Evolutionary conservation across 1,140 invertebrate genomes (phyloP).

Genomic region (Plutomurus gul): DNA sequence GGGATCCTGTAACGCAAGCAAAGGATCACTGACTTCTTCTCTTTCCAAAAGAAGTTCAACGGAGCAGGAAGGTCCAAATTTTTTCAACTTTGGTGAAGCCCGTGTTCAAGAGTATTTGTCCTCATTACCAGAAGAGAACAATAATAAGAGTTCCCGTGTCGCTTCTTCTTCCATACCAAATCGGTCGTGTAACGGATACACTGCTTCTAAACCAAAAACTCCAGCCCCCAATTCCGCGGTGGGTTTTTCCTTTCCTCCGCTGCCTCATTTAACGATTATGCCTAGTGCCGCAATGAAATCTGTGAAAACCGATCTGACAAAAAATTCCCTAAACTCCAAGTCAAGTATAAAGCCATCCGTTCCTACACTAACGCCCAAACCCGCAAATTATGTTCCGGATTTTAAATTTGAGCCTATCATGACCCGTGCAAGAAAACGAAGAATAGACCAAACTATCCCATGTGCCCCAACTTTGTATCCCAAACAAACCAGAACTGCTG

Average conservation of each 20-base stretch:
- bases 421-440: conserved; percentile 51
- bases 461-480: not conserved
- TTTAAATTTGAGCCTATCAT: conserved; percentile 52
- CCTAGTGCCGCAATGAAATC: not conserved
- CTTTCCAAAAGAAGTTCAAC: conserved; percentile 57
- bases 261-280: not conserved
- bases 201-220: not conserved
- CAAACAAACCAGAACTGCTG: not conserved
- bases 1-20: conserved; percentile 44
- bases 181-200: not conserved
- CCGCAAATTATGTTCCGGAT: not conserved
- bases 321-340: not conserved
- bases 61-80: conserved; percentile 56
- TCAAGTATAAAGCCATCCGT: not conserved
- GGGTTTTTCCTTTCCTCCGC: not conserved
- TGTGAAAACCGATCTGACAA: conserved; percentile 32
- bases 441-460: conserved; percentile 41
- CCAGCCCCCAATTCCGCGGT: not conserved
- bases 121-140: conserved; percentile 45
- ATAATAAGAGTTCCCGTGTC: conserved; percentile 44
- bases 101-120: conserved; percentile 60
- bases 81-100: conserved; percentile 64
- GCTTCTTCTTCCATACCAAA: conserved; percentile 31
- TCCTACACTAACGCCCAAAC: not conserved
- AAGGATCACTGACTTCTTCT: conserved; percentile 51